phyloP scores from a whole-genome alignment of 2,797 vertebrate genomes.

The Otus scops region DNA sequence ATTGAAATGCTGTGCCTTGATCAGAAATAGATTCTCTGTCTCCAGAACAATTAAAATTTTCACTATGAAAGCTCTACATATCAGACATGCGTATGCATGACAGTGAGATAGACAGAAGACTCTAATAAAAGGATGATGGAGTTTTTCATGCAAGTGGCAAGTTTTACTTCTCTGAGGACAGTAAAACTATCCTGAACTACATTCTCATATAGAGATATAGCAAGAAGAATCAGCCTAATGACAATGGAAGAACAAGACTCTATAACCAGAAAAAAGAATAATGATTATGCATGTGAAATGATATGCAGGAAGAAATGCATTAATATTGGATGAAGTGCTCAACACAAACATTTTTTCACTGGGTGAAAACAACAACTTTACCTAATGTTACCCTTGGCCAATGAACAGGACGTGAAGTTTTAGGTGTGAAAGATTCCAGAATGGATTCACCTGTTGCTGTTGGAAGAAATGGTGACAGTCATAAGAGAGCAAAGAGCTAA shows the following conservation, averaged over 20 bases:
- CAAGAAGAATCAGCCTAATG: background rate
- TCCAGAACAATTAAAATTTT: background rate
- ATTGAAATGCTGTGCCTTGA: background rate
- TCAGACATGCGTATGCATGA: background rate
- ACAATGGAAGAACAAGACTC: background rate
- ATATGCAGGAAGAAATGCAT: constrained; percentile 56
- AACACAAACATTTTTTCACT: constrained; percentile 65
- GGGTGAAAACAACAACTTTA: constrained; percentile 75
- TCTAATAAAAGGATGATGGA: background rate
- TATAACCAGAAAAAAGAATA: constrained; percentile 17
- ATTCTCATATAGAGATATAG: background rate
- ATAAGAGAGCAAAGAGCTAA: constrained; percentile 38
- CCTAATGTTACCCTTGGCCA: constrained; percentile 80
- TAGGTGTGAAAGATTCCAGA: constrained; percentile 77
- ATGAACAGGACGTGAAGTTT: constrained; percentile 77
- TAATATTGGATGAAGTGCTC: constrained; percentile 52
- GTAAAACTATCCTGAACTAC: constrained; percentile 5
- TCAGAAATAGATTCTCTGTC: background rate
- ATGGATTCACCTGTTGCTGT: constrained; percentile 75
- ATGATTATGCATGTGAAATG: constrained; percentile 54
- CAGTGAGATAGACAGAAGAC: background rate
- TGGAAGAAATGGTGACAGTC: constrained; percentile 77
- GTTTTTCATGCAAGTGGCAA: constrained; percentile 58
- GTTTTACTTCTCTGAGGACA: constrained; percentile 3
- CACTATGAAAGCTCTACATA: background rate